These are phyloP conservation scores for Drosophila quinaria DNA, from an alignment of 2,888 invertebrate genomes.

Conservation along the genomic window DNA sequence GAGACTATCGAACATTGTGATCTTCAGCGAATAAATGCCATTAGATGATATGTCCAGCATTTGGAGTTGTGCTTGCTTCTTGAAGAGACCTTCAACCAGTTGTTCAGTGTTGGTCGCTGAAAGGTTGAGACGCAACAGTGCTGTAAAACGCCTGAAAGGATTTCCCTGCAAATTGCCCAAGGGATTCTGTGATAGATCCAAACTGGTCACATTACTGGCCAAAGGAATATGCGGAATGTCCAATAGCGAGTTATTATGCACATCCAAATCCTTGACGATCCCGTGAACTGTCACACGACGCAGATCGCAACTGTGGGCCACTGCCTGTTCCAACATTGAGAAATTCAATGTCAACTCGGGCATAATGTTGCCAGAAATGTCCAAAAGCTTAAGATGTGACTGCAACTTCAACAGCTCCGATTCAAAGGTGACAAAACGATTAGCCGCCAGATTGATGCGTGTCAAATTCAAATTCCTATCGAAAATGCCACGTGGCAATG, in stretches of 20 bases:
- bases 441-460: constrained; percentile 76
- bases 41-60: constrained; percentile 83
- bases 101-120: constrained; percentile 81
- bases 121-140: constrained; percentile 78
- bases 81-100: constrained; percentile 82
- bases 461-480: constrained; percentile 81
- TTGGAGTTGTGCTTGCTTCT: constrained; percentile 80
- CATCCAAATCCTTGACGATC: constrained; percentile 75
- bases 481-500: constrained; percentile 79
- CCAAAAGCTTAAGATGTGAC: constrained; percentile 71
- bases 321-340: constrained; percentile 67
- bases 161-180: constrained; percentile 81
- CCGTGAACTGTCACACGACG: constrained; percentile 81
- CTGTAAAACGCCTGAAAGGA: constrained; percentile 79
- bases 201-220: constrained; percentile 78
- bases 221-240: constrained; percentile 83
- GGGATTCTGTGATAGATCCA: constrained; percentile 83
- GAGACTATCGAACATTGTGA: constrained; percentile 82
- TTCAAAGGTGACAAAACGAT: constrained; percentile 80
- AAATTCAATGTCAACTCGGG: constrained; percentile 82
- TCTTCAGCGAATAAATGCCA: constrained; percentile 81
- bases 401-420: constrained; percentile 81
- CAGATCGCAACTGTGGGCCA: constrained; percentile 81
- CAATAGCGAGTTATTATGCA: constrained; percentile 83
- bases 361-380: constrained; percentile 82